Evolutionary conservation across 2,888 invertebrate genomes (phyloP).

Genomic region (Zaprionus lineosus): DNA sequence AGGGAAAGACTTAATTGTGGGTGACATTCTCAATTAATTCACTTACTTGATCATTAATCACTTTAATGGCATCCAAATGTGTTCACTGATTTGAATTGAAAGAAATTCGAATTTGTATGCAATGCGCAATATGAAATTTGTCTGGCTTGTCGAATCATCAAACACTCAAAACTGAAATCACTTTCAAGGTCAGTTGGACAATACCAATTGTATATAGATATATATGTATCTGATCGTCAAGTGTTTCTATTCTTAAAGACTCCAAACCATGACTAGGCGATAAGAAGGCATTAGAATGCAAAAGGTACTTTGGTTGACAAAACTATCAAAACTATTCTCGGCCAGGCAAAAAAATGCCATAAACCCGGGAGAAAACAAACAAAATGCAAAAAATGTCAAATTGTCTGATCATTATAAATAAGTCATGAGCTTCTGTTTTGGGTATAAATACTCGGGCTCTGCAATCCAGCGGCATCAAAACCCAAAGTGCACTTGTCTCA

Average conservation of each 20-base stretch:
- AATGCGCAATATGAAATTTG: conserved; percentile 44
- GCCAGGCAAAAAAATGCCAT: conserved; percentile 40
- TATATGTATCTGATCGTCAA: not conserved
- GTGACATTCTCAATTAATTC: conserved; percentile 15
- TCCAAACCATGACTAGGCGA: conserved; percentile 39
- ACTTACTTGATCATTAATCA: conserved; percentile 49
- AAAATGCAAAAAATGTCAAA: conserved; percentile 13
- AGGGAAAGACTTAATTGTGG: not conserved
- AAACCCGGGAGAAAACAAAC: conserved; percentile 31
- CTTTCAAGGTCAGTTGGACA: conserved; percentile 54
- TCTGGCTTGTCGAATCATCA: conserved; percentile 26
- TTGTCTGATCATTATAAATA: conserved; percentile 51
- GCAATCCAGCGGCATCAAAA: conserved; percentile 53
- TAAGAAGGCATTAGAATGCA: conserved; percentile 68
- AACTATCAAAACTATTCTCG: conserved; percentile 54
- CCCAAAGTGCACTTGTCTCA: conserved; percentile 49
- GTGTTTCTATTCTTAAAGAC: conserved; percentile 10
- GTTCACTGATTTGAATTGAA: conserved; percentile 17
- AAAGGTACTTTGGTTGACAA: conserved; percentile 40
- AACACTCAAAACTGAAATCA: conserved; percentile 43
- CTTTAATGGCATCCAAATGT: conserved; percentile 46
- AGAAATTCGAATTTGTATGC: conserved; percentile 58
- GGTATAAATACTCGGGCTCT: conserved; percentile 60
- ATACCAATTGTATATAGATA: not conserved
- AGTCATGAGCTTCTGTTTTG: conserved; percentile 52